Base-by-base conservation (phyloP, 2,888 invertebrate genomes). In the Agonopterix subpropinquella region DNA sequence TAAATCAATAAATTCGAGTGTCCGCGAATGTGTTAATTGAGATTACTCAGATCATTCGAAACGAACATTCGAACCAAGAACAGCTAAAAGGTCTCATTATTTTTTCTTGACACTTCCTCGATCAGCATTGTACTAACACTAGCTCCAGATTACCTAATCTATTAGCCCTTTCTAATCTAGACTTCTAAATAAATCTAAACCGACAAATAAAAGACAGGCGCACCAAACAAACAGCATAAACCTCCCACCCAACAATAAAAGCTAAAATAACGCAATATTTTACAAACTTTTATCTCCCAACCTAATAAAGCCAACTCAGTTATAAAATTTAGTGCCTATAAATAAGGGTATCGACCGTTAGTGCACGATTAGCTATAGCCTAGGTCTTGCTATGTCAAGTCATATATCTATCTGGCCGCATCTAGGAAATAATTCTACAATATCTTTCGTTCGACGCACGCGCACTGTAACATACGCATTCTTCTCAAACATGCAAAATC, bases 351-450 rank as follows among this genome's bases (percentile, higher is more conserved):
- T 75, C 61, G 53, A 77, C 82, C 80, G 81, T 82, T 81, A 80
- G 64, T 61, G 59, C 64, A 67, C 68, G 68, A 73, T 71, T 67
- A 71, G 66, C 67, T 62, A 67, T 64, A 60, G 55, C 54, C 56
- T 54, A 57, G 58, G 64, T 59, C 62, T 59, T 59, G 52, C 55
- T 57, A 56, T 65, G 65, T 67, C 65, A 66, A 62, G 63, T 58
- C 59, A 65, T 70, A 70, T 69, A 68, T 71, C 67, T 70, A 70
- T 69, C 64, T 70, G 64, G 66, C 66, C 62, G 66, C 76, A 78
- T 85, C 85, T 85, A 86, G 85, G 86, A 86, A 87, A 86, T 87
- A 85, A 85, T 84, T 85, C 82, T 76, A 82, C 86, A 83, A 88
- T 86, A 87, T 87, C 83, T 84, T 39, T 80, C 73, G 28, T 28